These are phyloP conservation scores for Microtus pennsylvanicus DNA, from an alignment of 2,113 vertebrate genomes.

Conservation along the genomic window DNA sequence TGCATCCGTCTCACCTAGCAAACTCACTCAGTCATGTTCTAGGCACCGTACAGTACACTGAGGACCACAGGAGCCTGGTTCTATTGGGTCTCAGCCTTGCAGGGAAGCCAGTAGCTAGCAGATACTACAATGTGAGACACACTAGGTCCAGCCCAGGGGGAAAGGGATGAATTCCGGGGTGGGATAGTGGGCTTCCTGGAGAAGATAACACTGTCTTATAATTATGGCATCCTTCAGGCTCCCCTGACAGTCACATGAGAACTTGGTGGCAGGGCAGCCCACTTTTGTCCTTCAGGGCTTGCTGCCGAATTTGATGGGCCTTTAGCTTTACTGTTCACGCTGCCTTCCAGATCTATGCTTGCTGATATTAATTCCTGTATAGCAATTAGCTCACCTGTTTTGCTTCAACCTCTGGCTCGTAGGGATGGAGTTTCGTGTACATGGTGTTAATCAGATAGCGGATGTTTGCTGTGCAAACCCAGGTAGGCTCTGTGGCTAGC, in stretches of 20 bases:
- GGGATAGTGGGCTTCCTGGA: not conserved
- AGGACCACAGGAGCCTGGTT: not conserved
- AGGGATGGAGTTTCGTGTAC: conserved; percentile 48
- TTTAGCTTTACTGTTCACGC: not conserved
- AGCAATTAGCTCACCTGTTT: conserved; percentile 70
- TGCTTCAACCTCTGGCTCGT: conserved; percentile 62
- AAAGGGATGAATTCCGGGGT: not conserved
- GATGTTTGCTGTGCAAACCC: conserved; percentile 24
- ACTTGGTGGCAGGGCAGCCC: not conserved
- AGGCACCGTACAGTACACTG: not conserved
- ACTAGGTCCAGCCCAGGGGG: not conserved
- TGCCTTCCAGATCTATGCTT: not conserved
- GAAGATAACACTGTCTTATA: not conserved
- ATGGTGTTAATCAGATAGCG: conserved; percentile 58
- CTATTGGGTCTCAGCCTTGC: not conserved
- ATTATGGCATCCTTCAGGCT: not conserved
- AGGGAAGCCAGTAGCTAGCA: not conserved
- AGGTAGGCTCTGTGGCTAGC: conserved; percentile 57
- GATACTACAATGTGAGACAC: not conserved
- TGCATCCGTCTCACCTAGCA: not conserved
- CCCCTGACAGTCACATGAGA: not conserved
- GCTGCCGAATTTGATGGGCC: not conserved
- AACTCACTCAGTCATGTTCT: not conserved
- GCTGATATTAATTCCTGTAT: conserved; percentile 23
- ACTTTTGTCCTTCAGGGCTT: not conserved